These are phyloP conservation scores for Formicarius rufipectus DNA, from an alignment of 2,113 vertebrate genomes.

Conservation along the genomic window DNA sequence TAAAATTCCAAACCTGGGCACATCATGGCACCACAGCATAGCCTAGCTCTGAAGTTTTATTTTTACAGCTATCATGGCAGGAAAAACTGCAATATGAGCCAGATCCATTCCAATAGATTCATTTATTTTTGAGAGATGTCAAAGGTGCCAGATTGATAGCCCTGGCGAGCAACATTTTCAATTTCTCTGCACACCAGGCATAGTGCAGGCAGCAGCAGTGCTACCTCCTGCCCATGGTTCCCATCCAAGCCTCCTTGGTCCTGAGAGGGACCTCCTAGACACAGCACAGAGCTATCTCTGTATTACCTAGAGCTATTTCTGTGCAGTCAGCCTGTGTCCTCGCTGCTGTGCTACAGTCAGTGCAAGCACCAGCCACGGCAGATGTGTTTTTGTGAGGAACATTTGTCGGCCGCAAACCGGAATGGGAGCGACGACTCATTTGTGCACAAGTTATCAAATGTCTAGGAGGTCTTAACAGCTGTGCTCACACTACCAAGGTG, in stretches of 20 bases:
- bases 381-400: conserved; percentile 30
- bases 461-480: conserved; percentile 37
- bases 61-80: conserved; percentile 21
- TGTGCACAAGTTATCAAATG: not conserved
- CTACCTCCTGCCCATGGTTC: conserved; percentile 35
- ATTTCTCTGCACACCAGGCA: conserved; percentile 56
- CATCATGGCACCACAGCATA: conserved; percentile 12
- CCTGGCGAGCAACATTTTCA: conserved; percentile 52
- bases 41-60: conserved; percentile 5
- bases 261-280: conserved; percentile 20
- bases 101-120: conserved; percentile 32
- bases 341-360: conserved; percentile 1
- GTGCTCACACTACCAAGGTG: conserved; percentile 12
- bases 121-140: conserved; percentile 58
- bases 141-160: conserved; percentile 62
- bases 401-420: not conserved
- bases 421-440: not conserved
- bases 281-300: not conserved
- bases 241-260: not conserved
- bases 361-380: not conserved
- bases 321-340: not conserved
- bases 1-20: not conserved
- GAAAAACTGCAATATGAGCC: conserved; percentile 13
- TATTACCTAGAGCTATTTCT: conserved; percentile 40
- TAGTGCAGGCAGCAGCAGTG: conserved; percentile 33